These are phyloP conservation scores for Anoplopoma fimbria DNA, from an alignment of 2,113 vertebrate genomes.

Conservation along the genomic window DNA sequence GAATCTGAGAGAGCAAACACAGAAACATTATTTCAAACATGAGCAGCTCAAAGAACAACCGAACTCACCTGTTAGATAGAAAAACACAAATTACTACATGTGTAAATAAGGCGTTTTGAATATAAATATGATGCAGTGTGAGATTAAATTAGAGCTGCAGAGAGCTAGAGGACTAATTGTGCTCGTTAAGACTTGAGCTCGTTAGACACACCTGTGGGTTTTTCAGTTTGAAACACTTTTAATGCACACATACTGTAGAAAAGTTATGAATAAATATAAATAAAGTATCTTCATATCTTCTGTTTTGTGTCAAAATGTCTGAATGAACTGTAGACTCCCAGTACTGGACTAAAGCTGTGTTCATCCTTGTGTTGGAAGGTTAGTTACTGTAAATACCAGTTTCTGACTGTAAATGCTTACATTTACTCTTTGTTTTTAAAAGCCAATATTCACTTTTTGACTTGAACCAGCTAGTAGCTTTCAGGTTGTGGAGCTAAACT, in stretches of 20 bases:
- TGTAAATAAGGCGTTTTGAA: background rate
- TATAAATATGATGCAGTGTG: background rate
- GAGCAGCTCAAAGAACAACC: background rate
- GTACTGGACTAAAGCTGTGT: too few species aligned
- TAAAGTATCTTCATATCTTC: background rate
- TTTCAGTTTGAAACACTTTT: too few species aligned
- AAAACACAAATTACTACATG: background rate
- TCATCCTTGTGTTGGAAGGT: too few species aligned
- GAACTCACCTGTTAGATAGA: background rate
- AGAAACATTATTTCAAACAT: background rate
- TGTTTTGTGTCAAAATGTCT: too few species aligned
- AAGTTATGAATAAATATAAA: background rate
- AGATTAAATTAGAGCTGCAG: background rate
- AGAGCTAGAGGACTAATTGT: too few species aligned
- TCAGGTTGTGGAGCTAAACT: too few species aligned
- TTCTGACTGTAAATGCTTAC: too few species aligned
- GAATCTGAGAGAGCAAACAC: constrained; percentile 83
- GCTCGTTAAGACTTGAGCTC: background rate
- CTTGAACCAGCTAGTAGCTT: too few species aligned
- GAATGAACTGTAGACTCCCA: too few species aligned
- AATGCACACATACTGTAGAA: background rate
- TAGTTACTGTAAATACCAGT: too few species aligned
- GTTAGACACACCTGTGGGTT: background rate
- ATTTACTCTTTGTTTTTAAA: too few species aligned
- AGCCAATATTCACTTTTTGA: too few species aligned